These are phyloP conservation scores for Eristalis arbustorum DNA, from an alignment of 2,888 invertebrate genomes.

Conservation along the genomic window DNA sequence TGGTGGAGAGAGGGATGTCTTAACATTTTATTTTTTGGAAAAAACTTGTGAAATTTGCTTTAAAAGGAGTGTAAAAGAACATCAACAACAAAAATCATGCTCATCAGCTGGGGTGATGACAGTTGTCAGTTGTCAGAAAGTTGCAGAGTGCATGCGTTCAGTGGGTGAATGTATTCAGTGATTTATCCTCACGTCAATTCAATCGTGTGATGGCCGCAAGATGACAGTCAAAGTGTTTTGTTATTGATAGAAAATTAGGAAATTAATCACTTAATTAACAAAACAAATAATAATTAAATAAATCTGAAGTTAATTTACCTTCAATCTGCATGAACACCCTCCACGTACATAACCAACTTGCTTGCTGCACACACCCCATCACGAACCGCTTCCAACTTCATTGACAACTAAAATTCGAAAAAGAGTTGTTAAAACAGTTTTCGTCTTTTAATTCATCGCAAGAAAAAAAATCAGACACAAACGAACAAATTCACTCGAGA, in stretches of 20 bases:
- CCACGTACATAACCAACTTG: neutral
- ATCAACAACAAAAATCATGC: neutral
- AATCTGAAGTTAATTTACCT: too few species aligned
- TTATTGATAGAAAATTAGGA: too few species aligned
- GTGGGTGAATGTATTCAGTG: neutral
- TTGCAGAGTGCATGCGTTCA: neutral
- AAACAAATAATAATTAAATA: too few species aligned
- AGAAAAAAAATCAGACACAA: neutral
- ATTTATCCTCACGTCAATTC: too few species aligned
- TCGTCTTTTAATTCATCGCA: neutral
- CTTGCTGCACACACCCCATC: neutral
- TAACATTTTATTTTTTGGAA: neutral
- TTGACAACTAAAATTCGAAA: constrained; percentile 11
- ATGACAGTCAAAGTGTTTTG: too few species aligned
- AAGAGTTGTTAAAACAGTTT: constrained; percentile 17
- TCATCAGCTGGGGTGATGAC: neutral
- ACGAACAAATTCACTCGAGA: neutral
- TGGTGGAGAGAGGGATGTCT: neutral
- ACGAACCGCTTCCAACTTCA: constrained; percentile 17
- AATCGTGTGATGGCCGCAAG: too few species aligned
- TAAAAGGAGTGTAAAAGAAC: neutral
- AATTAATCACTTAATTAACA: too few species aligned
- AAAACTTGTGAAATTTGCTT: neutral
- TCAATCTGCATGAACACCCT: neutral
- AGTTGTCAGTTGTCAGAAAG: neutral